These are phyloP conservation scores for Laterallus jamaicensis DNA, from an alignment of 2,113 vertebrate species.

Conservation along the genomic window DNA sequence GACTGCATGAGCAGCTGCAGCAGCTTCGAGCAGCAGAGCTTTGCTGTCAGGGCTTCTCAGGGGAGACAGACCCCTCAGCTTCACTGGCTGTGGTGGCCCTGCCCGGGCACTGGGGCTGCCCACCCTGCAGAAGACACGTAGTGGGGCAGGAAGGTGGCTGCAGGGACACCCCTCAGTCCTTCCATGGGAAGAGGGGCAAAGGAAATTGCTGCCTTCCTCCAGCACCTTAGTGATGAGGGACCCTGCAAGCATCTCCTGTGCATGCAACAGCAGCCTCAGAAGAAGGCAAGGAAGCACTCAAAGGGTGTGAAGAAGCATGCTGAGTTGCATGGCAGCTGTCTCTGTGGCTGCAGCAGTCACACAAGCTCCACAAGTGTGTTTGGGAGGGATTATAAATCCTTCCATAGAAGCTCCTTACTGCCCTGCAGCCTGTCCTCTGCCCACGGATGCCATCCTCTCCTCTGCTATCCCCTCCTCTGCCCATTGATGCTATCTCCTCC, in stretches of 20 bases:
- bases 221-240: background rate
- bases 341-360: background rate
- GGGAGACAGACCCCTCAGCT: accelerated
- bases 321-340: accelerated
- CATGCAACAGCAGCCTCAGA: background rate
- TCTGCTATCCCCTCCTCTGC: too few species aligned
- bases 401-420: background rate
- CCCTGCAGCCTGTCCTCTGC: background rate
- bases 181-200: too few species aligned
- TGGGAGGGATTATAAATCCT: too few species aligned
- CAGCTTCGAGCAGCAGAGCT: background rate
- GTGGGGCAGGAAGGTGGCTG: too few species aligned
- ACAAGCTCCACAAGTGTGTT: background rate
- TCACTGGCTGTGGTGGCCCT: background rate
- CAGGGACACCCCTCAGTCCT: background rate
- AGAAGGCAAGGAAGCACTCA: background rate
- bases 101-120: background rate
- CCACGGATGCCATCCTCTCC: background rate
- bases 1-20: background rate
- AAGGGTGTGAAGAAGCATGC: background rate
- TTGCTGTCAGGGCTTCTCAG: accelerated
- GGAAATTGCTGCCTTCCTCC: background rate
- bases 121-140: background rate
- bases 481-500: too few species aligned
- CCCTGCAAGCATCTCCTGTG: background rate